A percentile compares a stretch with the other conserved stretches of the same genome.
These are phyloP conservation scores for Pseudoips prasinana DNA, from an alignment of 2,888 invertebrate species.

Conservation along the genomic window DNA sequence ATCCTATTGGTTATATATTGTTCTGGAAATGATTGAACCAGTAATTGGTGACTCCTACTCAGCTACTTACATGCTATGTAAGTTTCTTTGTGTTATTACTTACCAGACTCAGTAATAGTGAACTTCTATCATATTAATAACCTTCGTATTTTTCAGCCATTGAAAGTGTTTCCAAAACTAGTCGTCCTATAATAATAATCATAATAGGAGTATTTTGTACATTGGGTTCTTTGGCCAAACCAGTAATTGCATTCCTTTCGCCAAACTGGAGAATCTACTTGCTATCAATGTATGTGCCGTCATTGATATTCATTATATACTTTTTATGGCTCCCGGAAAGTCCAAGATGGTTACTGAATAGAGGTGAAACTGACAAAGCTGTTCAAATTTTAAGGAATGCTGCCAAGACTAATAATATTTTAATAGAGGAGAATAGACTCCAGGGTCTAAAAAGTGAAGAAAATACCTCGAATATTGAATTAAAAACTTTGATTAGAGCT, in stretches of 20 bases:
- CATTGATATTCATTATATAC: conserved; percentile 83
- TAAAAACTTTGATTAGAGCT: conserved; percentile 14
- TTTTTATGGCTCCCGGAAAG: conserved; percentile 86
- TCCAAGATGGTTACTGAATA: conserved; percentile 87
- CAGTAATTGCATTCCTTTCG: conserved; percentile 38
- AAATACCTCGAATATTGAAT: conserved; percentile 16
- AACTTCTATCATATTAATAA: too few species aligned
- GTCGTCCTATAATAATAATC: conserved; percentile 28
- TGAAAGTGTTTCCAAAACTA: conserved; percentile 50
- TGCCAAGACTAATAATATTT: conserved; percentile 62
- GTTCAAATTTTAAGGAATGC: conserved; percentile 81
- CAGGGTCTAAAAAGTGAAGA: conserved; percentile 39
- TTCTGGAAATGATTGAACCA: conserved; percentile 37
- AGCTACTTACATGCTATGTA: conserved; percentile 40
- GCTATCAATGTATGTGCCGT: conserved; percentile 84
- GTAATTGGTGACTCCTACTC: conserved; percentile 43
- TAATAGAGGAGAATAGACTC: conserved; percentile 42
- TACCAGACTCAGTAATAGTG: too few species aligned
- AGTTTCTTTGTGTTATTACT: too few species aligned
- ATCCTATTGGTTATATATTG: conserved; percentile 23
- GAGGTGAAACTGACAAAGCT: conserved; percentile 84
- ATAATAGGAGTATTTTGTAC: conserved; percentile 13
- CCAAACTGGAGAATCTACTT: conserved; percentile 86
- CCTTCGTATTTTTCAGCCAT: conserved; percentile 56
- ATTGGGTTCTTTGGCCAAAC: conserved; percentile 14